Evolutionary conservation across 2,888 invertebrate species (phyloP), one percentile per base, ranked within the genome.

Genomic region (Masnerella sp.): DNA sequence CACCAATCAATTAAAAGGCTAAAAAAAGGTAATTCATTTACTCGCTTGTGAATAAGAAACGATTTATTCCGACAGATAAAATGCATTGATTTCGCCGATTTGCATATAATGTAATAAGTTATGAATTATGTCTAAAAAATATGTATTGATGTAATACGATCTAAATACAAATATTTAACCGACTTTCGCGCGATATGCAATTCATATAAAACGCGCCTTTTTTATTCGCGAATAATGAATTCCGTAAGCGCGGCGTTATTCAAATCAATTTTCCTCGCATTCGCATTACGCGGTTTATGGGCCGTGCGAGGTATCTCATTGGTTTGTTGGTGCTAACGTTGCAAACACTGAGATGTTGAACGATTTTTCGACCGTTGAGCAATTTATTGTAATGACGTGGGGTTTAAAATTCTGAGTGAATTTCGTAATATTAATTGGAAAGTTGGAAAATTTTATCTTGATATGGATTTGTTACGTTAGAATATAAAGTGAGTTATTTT

Each of bases 151-250:
- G 59, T 59, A 59, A 59, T 36, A 17, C 34, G 18, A 34, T 22
- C 14, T n/a, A 32, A 58, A 58, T 30, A 22, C 43, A 45, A 34
- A 58, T 45, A 58, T 58, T 58, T 45, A 32, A 15, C 34, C 22
- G 34, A 43, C 34, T 58, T 58, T 58, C 58, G 42, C 56, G n/a
- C 32, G 12, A 54, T 54, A 40, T 54, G 54, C 54, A 54, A 54
- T 40, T 38, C 54, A 18, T 28, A 40, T 54, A 12, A 20, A 51
- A 49, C 11, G 14, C 2, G 17, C n/a, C 15, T n/a, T 49, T 20
- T 18, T 42, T n/a, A 42, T 20, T 42, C 4, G 5, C 11, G 12
- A 12, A 43, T 25, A 43, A 43, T 45, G 45, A 9, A 28, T 17
- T 22, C 25, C 25, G 28, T n/a, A 28, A 45, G n/a, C 17, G 9